Conservation (phyloP, 2,888 invertebrate genomes). For the Rhingia campestris region DNA sequence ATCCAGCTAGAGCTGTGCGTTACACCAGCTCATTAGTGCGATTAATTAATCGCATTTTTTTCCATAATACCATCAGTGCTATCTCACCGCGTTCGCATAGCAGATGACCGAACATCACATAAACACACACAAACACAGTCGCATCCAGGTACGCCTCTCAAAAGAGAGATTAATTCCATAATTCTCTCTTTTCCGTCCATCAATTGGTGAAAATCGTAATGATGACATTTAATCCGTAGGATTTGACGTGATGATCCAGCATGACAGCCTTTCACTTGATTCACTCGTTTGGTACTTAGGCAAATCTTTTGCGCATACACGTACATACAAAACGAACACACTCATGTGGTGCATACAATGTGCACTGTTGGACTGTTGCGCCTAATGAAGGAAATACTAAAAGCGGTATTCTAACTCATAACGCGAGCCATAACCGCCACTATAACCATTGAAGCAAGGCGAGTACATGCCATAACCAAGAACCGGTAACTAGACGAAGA, state of each 20-base stretch:
- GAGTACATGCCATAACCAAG: slow-evolving; percentile 38
- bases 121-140: no score
- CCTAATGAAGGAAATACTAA: slow-evolving; percentile 38
- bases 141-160: not conserved
- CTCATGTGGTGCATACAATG: not conserved
- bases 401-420: slow-evolving; percentile 55
- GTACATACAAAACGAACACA: slow-evolving; percentile 1
- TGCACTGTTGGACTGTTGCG: not conserved
- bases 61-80: slow-evolving; percentile 41
- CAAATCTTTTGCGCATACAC: slow-evolving; percentile 33
- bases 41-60: slow-evolving; percentile 47
- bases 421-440: slow-evolving; percentile 33
- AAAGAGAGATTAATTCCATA: slow-evolving; percentile 10
- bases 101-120: slow-evolving; percentile 3
- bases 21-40: slow-evolving; percentile 40
- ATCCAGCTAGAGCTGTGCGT: slow-evolving; percentile 3
- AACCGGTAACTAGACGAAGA: slow-evolving; percentile 37
- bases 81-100: slow-evolving; percentile 31
- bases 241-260: slow-evolving; percentile 68
- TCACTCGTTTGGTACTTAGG: slow-evolving; percentile 48
- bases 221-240: slow-evolving; percentile 73
- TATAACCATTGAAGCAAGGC: slow-evolving; percentile 33
- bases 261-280: slow-evolving; percentile 67
- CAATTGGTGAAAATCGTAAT: slow-evolving; percentile 66
- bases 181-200: slow-evolving; percentile 28